Evolutionary conservation across 1,140 invertebrate genomes (phyloP).

Genomic region (Panagrolaimus sp.): DNA sequence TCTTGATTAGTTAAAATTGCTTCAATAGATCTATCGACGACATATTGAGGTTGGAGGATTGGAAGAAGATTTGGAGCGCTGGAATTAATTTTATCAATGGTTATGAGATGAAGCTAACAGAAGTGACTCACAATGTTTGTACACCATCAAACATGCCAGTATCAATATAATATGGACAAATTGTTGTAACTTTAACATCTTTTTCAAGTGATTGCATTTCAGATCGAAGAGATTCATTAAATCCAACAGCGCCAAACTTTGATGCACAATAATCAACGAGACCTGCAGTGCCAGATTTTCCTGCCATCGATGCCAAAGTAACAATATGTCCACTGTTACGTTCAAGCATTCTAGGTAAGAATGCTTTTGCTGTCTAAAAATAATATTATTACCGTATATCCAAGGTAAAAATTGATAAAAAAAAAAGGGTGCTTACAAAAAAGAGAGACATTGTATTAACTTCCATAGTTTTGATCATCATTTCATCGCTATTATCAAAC

Average conservation of each 20-base stretch:
- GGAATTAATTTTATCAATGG: no score
- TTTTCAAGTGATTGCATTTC: slow-evolving; percentile 66
- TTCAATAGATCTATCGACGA: not conserved
- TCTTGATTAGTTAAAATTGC: not conserved
- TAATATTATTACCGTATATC: not conserved
- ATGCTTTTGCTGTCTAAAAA: slow-evolving; percentile 65
- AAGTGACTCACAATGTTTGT: slow-evolving; percentile 29
- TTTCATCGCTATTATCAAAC: slow-evolving; percentile 73
- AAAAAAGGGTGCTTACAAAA: slow-evolving; percentile 65
- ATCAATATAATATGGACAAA: slow-evolving; percentile 88
- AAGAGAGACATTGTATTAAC: slow-evolving; percentile 68
- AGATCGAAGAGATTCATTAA: slow-evolving; percentile 75
- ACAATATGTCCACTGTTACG: slow-evolving; percentile 84
- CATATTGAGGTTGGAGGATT: not conserved
- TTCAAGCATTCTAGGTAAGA: slow-evolving; percentile 74
- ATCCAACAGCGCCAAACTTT: slow-evolving; percentile 85
- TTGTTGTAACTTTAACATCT: slow-evolving; percentile 72
- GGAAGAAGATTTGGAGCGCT: not conserved
- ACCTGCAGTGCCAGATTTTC: slow-evolving; percentile 72
- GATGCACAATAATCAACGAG: slow-evolving; percentile 89
- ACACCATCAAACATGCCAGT: slow-evolving; percentile 92
- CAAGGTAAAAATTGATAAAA: not conserved
- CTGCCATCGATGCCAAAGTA: slow-evolving; percentile 85
- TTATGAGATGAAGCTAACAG: no score
- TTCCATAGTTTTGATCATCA: slow-evolving; percentile 66